These are phyloP conservation scores for Columba livia DNA, from an alignment of 2,113 vertebrate species.

Conservation along the genomic window DNA sequence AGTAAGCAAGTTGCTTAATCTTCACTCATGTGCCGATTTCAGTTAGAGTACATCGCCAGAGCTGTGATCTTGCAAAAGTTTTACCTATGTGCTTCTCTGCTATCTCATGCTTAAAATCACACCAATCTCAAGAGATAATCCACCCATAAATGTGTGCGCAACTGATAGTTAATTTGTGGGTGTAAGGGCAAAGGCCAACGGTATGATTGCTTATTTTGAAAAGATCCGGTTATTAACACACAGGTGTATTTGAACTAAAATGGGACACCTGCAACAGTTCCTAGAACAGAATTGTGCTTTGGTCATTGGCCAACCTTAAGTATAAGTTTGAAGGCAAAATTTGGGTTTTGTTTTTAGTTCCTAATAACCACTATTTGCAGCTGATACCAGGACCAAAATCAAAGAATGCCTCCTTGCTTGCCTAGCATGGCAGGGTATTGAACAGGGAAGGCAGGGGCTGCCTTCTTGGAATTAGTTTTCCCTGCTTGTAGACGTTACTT, in stretches of 20 bases:
- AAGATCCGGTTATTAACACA: neutral
- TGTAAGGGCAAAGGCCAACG: neutral
- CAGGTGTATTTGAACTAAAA: neutral
- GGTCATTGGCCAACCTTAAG: neutral
- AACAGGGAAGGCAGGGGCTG: neutral
- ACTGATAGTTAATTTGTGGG: neutral
- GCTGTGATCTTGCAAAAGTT: neutral
- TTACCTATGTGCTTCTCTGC: neutral
- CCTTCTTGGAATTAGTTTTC: neutral
- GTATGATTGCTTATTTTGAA: neutral
- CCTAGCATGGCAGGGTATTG: neutral
- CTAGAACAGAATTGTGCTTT: neutral
- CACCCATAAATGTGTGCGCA: neutral
- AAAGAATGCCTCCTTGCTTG: neutral
- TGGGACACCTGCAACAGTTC: neutral
- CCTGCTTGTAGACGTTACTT: neutral
- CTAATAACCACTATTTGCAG: neutral
- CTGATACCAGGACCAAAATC: neutral
- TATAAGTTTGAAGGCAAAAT: neutral
- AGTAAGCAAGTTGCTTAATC: neutral
- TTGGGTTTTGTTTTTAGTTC: neutral
- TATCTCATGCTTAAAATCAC: neutral
- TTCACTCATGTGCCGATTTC: neutral
- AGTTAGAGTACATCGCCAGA: neutral
- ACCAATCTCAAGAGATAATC: neutral